A percentile compares a stretch with the other conserved stretches of the same genome.
Evolutionary conservation across 92 coral and sea anemone species (phyloP).

Genomic region (Diadumene lineata): DNA sequence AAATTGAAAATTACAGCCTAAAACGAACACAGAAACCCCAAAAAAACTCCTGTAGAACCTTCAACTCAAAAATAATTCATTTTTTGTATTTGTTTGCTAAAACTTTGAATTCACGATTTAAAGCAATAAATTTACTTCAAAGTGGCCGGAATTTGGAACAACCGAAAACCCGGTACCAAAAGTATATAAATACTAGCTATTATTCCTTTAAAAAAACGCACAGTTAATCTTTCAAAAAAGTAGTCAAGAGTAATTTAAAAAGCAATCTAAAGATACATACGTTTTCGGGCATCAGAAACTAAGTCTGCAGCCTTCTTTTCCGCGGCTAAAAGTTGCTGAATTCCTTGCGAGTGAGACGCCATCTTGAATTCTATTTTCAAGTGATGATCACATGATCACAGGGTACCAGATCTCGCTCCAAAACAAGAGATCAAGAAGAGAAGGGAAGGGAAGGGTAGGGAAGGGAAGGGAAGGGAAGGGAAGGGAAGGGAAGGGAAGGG

Average conservation of each 20-base stretch:
- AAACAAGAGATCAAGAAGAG: neutral
- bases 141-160: too few species aligned
- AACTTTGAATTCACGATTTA: too few species aligned
- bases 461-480: too few species aligned
- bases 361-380: slow-evolving; percentile 62
- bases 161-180: neutral
- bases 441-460: too few species aligned
- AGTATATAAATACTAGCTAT: neutral
- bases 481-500: too few species aligned
- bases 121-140: too few species aligned
- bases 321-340: slow-evolving; percentile 93
- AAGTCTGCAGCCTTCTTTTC: slow-evolving; percentile 94
- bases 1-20: too few species aligned
- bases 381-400: slow-evolving; percentile 11
- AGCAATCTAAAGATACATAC: slow-evolving; percentile 50
- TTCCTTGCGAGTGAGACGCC: slow-evolving; percentile 99
- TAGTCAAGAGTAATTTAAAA: neutral
- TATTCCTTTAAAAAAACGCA: neutral
- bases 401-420: slow-evolving; percentile 4
- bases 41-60: too few species aligned
- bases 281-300: slow-evolving; percentile 90
- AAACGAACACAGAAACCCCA: too few species aligned
- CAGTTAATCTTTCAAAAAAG: neutral
- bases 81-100: too few species aligned
- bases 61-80: too few species aligned